Evolutionary conservation across 2,113 vertebrate species (phyloP).

Genomic region (Crypturellus undulatus): DNA sequence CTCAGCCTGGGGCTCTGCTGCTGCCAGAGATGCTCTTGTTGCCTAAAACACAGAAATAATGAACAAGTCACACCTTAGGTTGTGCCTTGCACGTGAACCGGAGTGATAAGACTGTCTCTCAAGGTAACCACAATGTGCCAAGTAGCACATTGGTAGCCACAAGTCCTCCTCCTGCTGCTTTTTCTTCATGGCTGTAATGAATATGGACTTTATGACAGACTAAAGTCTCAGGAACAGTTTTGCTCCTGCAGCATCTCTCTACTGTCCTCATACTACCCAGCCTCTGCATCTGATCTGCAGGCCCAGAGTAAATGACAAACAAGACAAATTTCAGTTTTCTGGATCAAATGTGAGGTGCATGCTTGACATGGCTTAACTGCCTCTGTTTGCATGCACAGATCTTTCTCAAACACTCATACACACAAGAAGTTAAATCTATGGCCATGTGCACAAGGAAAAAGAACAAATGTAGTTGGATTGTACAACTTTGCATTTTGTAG

Average conservation of each 20-base stretch:
- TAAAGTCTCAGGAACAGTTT: neutral
- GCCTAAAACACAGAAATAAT: conserved; percentile 74
- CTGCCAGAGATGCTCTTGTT: conserved; percentile 76
- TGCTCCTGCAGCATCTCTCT: neutral
- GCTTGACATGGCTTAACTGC: neutral
- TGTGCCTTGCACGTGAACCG: neutral
- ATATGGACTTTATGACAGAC: neutral
- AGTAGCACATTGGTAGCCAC: neutral
- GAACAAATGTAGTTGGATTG: neutral
- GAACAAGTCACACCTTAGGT: neutral
- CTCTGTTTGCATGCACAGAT: neutral
- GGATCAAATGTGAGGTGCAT: neutral
- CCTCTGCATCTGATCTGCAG: neutral
- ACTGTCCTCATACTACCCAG: neutral
- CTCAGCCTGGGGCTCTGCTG: conserved; percentile 84
- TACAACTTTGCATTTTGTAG: neutral
- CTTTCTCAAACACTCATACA: neutral
- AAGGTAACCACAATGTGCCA: neutral
- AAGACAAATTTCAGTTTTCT: neutral
- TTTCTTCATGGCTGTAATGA: neutral
- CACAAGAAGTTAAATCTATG: neutral
- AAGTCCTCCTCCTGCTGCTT: neutral
- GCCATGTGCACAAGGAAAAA: neutral
- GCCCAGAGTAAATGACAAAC: neutral
- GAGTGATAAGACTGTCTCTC: neutral